A percentile compares a stretch with the other conserved stretches of the same genome.
phyloP scores from a whole-genome alignment of 2,113 vertebrate genomes.

The Myotis davidii region DNA sequence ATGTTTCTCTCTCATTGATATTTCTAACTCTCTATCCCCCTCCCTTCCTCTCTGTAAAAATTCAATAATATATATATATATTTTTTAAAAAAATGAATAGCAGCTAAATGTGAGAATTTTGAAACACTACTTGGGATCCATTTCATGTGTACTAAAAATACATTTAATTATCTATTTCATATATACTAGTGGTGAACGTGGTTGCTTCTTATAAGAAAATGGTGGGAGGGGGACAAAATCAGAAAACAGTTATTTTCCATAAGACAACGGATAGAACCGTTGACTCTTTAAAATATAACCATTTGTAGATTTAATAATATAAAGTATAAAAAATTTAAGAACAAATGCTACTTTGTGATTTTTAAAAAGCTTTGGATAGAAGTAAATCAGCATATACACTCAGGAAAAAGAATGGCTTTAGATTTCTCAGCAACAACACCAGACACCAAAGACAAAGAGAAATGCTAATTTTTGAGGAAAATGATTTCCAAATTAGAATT shows the following conservation, averaged over 20 bases:
- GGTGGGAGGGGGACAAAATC: neutral
- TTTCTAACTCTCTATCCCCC: too few species aligned
- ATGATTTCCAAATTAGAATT: conserved; percentile 31
- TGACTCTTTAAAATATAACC: neutral
- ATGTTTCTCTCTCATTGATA: too few species aligned
- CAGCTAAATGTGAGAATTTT: neutral
- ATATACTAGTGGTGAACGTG: neutral
- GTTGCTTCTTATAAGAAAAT: neutral
- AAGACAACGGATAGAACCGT: neutral
- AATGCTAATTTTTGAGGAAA: conserved; percentile 37
- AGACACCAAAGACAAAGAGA: neutral
- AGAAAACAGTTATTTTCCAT: neutral
- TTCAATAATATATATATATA: too few species aligned
- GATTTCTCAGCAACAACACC: neutral
- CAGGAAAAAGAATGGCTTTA: neutral
- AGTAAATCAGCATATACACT: neutral
- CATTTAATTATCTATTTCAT: neutral
- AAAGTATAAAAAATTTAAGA: neutral
- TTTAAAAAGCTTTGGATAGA: neutral
- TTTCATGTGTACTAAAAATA: neutral
- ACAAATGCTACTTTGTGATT: neutral
- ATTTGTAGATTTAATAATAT: neutral
- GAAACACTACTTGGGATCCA: neutral
- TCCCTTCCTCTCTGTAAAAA: too few species aligned
- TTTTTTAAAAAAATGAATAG: neutral